Percentiles rank a stretch among this genome's conserved stretches.
Conservation (phyloP, 1,140 invertebrate species). For the Apis cerana region DNA sequence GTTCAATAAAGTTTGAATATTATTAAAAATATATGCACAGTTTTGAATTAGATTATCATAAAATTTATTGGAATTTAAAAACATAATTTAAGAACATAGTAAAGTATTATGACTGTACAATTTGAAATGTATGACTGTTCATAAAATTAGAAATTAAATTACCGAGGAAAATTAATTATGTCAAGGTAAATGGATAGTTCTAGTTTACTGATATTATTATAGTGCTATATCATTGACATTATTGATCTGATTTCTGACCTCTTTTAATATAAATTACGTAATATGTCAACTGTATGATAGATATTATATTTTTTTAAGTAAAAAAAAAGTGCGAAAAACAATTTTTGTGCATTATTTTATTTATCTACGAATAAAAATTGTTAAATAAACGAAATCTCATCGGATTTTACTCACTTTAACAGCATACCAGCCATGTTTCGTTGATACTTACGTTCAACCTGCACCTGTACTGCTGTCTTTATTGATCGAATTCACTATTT, state of each 20-base stretch:
- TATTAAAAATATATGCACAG: not conserved
- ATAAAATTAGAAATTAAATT: not conserved
- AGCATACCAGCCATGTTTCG: constrained; percentile 73
- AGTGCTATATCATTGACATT: not conserved
- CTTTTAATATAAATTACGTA: not conserved
- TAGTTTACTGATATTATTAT: not conserved
- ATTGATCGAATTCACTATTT: constrained; percentile 71
- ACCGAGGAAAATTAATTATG: not conserved
- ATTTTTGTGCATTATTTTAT: not conserved
- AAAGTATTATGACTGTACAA: too few relatives aligned
- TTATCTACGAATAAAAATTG: too few relatives aligned
- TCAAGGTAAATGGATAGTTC: not conserved
- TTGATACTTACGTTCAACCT: constrained; percentile 45
- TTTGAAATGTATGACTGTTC: not conserved
- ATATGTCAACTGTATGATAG: too few relatives aligned
- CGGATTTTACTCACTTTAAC: constrained; percentile 70
- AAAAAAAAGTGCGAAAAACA: not conserved
- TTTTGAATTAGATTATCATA: not conserved
- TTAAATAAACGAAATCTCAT: not conserved
- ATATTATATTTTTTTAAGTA: too few relatives aligned
- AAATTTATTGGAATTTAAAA: too few relatives aligned
- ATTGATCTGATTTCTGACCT: constrained; percentile 8
- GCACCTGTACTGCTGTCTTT: constrained; percentile 60
- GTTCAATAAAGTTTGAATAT: not conserved
- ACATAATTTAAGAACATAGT: too few relatives aligned